These are phyloP conservation scores for Phymorhynchus buccinoides DNA, from an alignment of 1,140 invertebrate genomes.

Conservation along the genomic window DNA sequence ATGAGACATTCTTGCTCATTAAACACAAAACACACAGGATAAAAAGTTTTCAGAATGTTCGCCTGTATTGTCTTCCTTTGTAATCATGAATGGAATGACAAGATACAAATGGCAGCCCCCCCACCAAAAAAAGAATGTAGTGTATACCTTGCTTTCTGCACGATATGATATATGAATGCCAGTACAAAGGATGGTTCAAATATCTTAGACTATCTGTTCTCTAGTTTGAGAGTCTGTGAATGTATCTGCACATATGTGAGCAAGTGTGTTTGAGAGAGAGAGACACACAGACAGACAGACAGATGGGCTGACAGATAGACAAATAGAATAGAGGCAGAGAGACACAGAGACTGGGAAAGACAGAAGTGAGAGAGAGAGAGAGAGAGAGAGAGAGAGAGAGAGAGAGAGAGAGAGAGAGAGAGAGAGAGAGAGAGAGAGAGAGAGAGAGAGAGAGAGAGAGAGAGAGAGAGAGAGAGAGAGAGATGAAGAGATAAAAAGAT, in stretches of 20 bases:
- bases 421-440: neutral
- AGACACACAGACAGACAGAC: slow-evolving; percentile 1
- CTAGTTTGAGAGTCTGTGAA: neutral
- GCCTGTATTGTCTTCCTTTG: too few species aligned
- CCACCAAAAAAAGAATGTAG: too few species aligned
- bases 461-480: neutral
- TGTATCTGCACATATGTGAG: neutral
- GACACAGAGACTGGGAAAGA: too few species aligned
- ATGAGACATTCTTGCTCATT: too few species aligned
- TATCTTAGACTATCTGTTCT: too few species aligned
- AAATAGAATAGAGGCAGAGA: neutral
- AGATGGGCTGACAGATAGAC: neutral
- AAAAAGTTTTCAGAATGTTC: too few species aligned
- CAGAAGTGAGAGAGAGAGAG: neutral
- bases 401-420: neutral
- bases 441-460: neutral
- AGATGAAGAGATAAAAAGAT: neutral
- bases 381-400: neutral
- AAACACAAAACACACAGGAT: too few species aligned
- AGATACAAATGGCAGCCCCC: too few species aligned
- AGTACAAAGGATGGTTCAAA: too few species aligned
- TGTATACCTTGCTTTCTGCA: too few species aligned
- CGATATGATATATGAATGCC: too few species aligned
- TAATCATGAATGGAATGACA: too few species aligned
- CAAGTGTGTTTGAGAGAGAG: neutral